Base-by-base conservation (phyloP, 2,888 invertebrate species). In the Sepioteuthis lessoniana region DNA sequence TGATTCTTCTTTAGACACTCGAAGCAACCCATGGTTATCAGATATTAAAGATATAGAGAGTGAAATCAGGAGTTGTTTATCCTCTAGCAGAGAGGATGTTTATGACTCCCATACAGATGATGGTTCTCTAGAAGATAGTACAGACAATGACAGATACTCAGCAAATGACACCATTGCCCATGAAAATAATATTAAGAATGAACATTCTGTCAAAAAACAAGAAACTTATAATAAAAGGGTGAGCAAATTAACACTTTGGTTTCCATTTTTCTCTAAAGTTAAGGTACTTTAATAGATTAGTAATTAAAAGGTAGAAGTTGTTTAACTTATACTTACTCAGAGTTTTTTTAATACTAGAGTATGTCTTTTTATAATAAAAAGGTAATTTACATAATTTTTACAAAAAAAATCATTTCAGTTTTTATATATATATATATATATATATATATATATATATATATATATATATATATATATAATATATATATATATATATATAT, bases 141-240 rank as follows among this genome's bases (percentile, higher is more conserved):
- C 76, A 76, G 76, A 76, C n/a, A 76, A 35, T 76, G n/a, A 76
- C 35, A 76, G 76, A 76, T 76, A n/a, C 76, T 76, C 76, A 76
- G 16, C 76, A 76, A 76, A 35, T n/a, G n/a, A 21, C n/a, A 13
- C 3, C 16, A 76, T 76, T n/a, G n/a, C 76, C 16, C 16, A 76
- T n/a, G 76, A n/a, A 35, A 76, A 76, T 76, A 13, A 76, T 76
- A 76, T n/a, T 76, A 16, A 76, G n/a, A n/a, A 76, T 35, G n/a
- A 35, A n/a, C 25, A 76, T 35, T 76, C 35, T 35, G 76, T 76
- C 35, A 76, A 76, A n/a, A 76, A 76, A 76, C n/a, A 16, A 76
- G 76, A 76, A 76, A 76, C n/a, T n/a, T 76, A n/a, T 35, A 55
- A 21, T 55, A 76, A 76, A 76, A 76, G n/a, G 76, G 76, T 76